Evolutionary conservation across 2,888 invertebrate genomes (phyloP), one percentile per base, ranked within the genome.

Genomic region (Ptychoptera contaminata): DNA sequence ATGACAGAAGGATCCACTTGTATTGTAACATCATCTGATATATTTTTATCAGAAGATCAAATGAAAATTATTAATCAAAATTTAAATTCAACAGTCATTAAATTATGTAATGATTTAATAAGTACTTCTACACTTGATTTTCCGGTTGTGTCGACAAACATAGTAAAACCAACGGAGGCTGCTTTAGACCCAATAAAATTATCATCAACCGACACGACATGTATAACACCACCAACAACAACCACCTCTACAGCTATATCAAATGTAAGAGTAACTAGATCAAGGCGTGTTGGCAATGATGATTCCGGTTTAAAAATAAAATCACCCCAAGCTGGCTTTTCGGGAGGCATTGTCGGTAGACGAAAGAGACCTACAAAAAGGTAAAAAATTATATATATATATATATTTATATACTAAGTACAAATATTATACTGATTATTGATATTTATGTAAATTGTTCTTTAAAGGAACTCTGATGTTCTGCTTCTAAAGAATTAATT

Each of bases 21-120:
- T 1, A 61, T 67, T 58, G 71, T 73, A 47, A 68, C 69, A 1
- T 69, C 71, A 0, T 68, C 69, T 46, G 70, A 71, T 54, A 57
- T 74, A 7, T 73, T 72, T 55, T 59, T 74, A 16, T 71, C 73
- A 0, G 74, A 73, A 47, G 71, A 71, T 51, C 73, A 73, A 49
- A 73, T 72, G 1, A 60, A 69, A 14, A 64, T 67, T 0, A 60
- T 73, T 40, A 23, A 23, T 23, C 23, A 23, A 23, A 23, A 23
- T 23, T 23, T 23, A 7, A 23, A 23, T 23, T 23, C 23, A 23
- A 23, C 23, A 5, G 23, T 23, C 3, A 3, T 23, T 23, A 23
- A 23, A 23, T 5, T 23, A 23, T 23, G 23, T 23, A 23, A 23
- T 23, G 23, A 23, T 23, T 23, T 23, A 7, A 23, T 23, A 23